Evolutionary conservation across 2,113 vertebrate species (phyloP).

Genomic region (Albula glossodonta): DNA sequence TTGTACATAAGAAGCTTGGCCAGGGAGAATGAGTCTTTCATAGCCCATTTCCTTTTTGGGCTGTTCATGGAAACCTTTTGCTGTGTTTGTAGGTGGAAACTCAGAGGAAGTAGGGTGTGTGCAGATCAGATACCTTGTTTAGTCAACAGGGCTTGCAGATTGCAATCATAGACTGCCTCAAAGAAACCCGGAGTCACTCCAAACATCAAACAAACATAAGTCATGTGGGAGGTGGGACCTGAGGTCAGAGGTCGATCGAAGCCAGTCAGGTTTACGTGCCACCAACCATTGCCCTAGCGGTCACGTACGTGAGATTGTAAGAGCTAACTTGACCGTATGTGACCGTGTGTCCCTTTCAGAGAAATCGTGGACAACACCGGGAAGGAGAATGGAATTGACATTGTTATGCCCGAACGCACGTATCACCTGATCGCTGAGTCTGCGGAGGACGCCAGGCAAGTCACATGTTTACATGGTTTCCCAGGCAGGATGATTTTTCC

Average conservation of each 20-base stretch:
- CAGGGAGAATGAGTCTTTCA: background rate
- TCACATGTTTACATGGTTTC: background rate
- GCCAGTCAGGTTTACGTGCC: background rate
- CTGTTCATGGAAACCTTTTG: background rate
- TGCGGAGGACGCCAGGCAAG: constrained; percentile 92
- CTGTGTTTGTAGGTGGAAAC: no score
- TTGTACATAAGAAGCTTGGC: background rate
- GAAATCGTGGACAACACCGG: constrained; percentile 90
- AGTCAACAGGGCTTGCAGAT: background rate
- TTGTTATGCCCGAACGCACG: constrained; percentile 84
- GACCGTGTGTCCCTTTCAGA: constrained; percentile 60
- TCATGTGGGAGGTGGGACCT: background rate
- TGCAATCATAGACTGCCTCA: background rate
- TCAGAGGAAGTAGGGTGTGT: background rate
- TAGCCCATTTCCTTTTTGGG: background rate
- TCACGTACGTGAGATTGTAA: background rate
- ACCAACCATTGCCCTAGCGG: background rate
- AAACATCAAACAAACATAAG: background rate
- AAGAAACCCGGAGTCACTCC: background rate
- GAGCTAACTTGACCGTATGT: constrained; percentile 10
- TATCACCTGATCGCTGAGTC: constrained; percentile 95
- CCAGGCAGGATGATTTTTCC: background rate
- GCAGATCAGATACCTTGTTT: background rate
- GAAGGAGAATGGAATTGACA: constrained; percentile 93
- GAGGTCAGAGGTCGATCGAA: background rate